These are phyloP conservation scores for Heteromyza rotundicornis DNA, from an alignment of 2,888 invertebrate genomes.

Conservation along the genomic window DNA sequence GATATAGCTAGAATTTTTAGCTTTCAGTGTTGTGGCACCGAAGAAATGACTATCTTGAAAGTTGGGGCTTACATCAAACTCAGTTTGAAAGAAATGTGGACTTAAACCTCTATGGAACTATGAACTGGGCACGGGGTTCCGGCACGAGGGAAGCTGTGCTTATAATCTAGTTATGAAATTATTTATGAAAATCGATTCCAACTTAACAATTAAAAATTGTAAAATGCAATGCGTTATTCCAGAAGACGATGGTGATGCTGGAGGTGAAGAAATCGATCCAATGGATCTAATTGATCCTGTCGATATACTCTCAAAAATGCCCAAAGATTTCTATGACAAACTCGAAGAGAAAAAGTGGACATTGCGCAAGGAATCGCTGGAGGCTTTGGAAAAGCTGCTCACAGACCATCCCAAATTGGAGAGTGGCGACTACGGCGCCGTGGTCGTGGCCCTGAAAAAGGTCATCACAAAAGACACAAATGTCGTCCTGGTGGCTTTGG, in stretches of 20 bases:
- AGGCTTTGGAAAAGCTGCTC: conserved; percentile 77
- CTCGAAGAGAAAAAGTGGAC: conserved; percentile 97
- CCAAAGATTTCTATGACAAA: conserved; percentile 95
- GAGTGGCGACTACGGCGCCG: conserved; percentile 89
- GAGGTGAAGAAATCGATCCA: conserved; percentile 77
- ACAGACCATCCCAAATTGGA: conserved; percentile 82
- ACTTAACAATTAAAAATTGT: background rate
- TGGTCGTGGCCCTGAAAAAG: conserved; percentile 87
- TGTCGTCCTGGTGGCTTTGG: conserved; percentile 87
- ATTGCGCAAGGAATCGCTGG: conserved; percentile 91
- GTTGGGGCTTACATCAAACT: too few relatives aligned
- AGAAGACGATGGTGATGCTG: conserved; percentile 65
- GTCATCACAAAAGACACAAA: conserved; percentile 94
- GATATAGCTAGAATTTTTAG: too few relatives aligned
- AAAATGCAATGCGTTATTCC: conserved; percentile 38
- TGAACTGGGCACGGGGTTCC: too few relatives aligned
- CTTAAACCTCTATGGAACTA: too few relatives aligned
- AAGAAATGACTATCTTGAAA: too few relatives aligned
- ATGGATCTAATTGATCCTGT: conserved; percentile 91
- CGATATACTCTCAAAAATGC: conserved; percentile 89
- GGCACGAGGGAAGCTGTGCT: too few relatives aligned
- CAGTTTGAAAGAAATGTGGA: too few relatives aligned
- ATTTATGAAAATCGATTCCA: background rate
- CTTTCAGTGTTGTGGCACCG: too few relatives aligned
- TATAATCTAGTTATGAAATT: background rate